phyloP scores from a whole-genome alignment of 2,113 vertebrate genomes.

The Oryzias celebensis region DNA sequence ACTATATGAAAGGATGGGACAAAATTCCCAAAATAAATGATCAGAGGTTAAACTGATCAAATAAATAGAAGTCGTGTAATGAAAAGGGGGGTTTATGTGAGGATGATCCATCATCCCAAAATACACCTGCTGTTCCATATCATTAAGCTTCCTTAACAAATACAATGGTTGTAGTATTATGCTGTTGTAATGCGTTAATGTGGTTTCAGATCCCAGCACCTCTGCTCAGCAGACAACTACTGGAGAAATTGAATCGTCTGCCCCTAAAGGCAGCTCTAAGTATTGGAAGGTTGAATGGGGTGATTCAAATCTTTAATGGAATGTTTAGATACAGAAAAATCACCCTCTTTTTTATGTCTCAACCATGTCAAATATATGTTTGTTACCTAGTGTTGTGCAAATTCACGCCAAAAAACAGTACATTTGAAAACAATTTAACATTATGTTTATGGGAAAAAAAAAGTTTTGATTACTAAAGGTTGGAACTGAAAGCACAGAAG shows the following conservation, averaged over 20 bases:
- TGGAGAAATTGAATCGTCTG: constrained; percentile 50
- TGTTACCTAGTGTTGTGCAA: too few relatives aligned
- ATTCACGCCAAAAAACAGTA: too few relatives aligned
- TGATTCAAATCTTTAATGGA: constrained; percentile 41
- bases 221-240: constrained; percentile 53
- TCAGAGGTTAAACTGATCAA: constrained; percentile 30
- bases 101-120: constrained; percentile 3
- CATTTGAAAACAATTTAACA: too few relatives aligned
- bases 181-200: constrained; percentile 18
- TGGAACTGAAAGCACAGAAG: too few relatives aligned
- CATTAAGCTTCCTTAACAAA: constrained; percentile 25
- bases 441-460: too few relatives aligned
- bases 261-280: constrained; percentile 49
- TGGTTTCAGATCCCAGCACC: constrained; percentile 25
- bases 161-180: constrained; percentile 21
- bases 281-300: constrained; percentile 50
- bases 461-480: too few relatives aligned
- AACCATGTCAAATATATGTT: too few relatives aligned
- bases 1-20: constrained; percentile 24
- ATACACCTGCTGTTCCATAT: constrained; percentile 25
- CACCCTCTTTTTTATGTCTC: background rate
- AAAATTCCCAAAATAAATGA: constrained; percentile 32
- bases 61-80: background rate
- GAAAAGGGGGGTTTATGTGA: constrained; percentile 8
- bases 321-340: constrained; percentile 20